Evolutionary conservation across 2,888 invertebrate genomes (phyloP), one percentile per base, ranked within the genome.

Genomic region (Drosophila birchii): DNA sequence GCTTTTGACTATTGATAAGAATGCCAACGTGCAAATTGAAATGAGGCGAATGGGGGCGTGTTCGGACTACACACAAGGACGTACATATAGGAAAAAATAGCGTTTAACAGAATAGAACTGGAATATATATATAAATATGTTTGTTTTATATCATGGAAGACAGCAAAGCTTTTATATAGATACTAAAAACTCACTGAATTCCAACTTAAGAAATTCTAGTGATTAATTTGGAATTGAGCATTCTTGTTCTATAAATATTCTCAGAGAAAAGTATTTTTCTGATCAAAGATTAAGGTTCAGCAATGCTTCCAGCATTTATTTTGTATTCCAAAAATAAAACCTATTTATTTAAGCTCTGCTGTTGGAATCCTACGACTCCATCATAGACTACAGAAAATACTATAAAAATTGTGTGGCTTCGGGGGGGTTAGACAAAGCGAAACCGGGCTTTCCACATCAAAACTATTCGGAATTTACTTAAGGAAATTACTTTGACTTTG

Each of bases 381-480:
- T 12, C 23, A 14, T 3, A 60, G 14, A 8, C 5, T n/a, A 11
- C n/a, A 39, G 14, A 11, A 61, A 71, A 61, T 36, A 18, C 72
- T 23, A 55, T 62, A 64, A 51, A 69, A 70, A 70, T 39, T 36
- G 16, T 58, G 38, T 57, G 39, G 53, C 67, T 61, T 57, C 38
- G 44, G 66, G 58, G 47, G 20, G 29, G 29, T 29, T 44, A 41
- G 59, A 74, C 20, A 60, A 74, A 74, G 58, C 57, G 41, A 57
- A 57, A 47, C 20, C 41, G 68, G 60, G 55, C 20, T 32, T 36
- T 51, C 39, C 53, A 45, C 61, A 62, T 68, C 49, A 41, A 41
- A 53, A 74, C 75, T 67, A 68, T 75, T 75, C 49, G 60, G 58
- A 76, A 76, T 76, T 76, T 76, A 76, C 77, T 76, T 77, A 73